Conservation (phyloP, 2,888 invertebrate species). For the Augochlorella aurata region DNA sequence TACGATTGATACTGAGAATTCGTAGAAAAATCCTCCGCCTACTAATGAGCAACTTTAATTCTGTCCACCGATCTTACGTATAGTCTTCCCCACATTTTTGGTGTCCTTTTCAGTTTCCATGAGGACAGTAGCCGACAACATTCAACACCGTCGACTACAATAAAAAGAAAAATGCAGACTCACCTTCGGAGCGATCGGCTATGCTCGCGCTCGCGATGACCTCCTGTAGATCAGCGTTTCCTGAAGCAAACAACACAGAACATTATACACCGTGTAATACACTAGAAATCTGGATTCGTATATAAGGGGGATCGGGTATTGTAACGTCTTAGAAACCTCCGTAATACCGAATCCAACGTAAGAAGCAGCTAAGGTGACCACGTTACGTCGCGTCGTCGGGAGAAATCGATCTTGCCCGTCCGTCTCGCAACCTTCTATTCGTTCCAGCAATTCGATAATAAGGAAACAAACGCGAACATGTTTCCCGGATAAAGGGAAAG, state of each 20-base stretch:
- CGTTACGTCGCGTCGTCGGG: neutral
- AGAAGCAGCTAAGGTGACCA: slow-evolving; percentile 5
- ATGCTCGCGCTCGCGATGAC: slow-evolving; percentile 14
- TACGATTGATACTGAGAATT: too few relatives aligned
- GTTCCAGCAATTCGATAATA: neutral
- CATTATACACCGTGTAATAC: neutral
- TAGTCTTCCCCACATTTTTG: too few relatives aligned
- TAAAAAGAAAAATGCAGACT: slow-evolving; percentile 10
- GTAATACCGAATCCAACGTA: too few relatives aligned
- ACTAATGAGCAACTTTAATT: too few relatives aligned
- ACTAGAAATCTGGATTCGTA: neutral
- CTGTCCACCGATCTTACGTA: too few relatives aligned
- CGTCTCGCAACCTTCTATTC: neutral
- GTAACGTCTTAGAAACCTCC: neutral
- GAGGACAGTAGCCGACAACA: too few relatives aligned
- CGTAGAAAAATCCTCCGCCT: too few relatives aligned
- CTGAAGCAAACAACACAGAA: slow-evolving; percentile 29
- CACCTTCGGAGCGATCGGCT: slow-evolving; percentile 48
- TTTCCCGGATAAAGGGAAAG: neutral
- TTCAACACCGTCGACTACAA: too few relatives aligned
- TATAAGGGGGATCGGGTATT: neutral
- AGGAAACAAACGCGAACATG: neutral
- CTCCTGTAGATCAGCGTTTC: slow-evolving; percentile 11
- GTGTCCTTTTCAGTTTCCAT: too few relatives aligned
- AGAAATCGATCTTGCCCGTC: neutral